phyloP scores from a whole-genome alignment of 2,113 vertebrate species.

The Strigops habroptila region DNA sequence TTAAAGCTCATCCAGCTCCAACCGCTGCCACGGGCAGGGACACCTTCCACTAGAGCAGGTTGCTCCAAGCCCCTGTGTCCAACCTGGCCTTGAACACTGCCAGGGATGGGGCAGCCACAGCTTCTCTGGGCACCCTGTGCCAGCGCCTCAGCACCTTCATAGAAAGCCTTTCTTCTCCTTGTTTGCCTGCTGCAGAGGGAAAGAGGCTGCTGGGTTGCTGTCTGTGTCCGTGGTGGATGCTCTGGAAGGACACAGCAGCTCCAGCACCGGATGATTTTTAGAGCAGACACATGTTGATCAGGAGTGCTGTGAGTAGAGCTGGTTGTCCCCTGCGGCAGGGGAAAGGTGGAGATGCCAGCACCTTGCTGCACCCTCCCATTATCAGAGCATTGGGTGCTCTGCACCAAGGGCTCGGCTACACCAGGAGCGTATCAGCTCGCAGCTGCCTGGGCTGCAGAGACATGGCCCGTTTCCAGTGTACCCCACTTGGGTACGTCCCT shows the following conservation, averaged over 20 bases:
- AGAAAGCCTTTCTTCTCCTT: neutral
- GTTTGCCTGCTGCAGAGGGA: neutral
- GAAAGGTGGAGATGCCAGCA: neutral
- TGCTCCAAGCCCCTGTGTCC: no score
- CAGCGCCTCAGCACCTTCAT: no score
- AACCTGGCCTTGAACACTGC: no score
- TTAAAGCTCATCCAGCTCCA: neutral
- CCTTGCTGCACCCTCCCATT: neutral
- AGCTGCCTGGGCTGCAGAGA: neutral
- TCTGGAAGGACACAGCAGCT: neutral
- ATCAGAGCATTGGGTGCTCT: neutral
- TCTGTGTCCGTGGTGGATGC: neutral
- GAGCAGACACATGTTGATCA: neutral
- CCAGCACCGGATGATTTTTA: neutral
- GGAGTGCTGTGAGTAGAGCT: neutral
- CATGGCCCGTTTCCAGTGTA: neutral
- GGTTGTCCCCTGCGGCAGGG: accelerated
- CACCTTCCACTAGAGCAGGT: neutral
- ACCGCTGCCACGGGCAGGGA: neutral
- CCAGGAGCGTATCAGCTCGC: accelerated
- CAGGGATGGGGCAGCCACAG: no score
- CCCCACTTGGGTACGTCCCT: neutral
- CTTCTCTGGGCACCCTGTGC: no score
- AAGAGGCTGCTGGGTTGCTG: neutral
- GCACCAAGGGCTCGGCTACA: neutral